A percentile compares a stretch with the other conserved stretches of the same genome.
Evolutionary conservation across 2,113 vertebrate genomes (phyloP).

Genomic region (Sclerurus mexicanus): DNA sequence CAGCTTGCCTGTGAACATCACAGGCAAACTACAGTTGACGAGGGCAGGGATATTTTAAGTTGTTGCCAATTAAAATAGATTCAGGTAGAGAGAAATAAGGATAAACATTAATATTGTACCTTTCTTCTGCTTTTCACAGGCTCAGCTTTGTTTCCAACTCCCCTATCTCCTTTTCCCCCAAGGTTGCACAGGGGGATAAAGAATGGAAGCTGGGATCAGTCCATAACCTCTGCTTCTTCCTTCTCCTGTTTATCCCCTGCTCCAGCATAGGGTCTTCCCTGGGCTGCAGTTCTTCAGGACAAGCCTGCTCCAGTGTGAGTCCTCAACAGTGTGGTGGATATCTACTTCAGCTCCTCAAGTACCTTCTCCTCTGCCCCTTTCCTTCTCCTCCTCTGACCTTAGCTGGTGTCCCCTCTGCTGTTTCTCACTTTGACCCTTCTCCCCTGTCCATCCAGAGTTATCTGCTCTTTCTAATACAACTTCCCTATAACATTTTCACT

Average conservation of each 20-base stretch:
- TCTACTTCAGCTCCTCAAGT: not conserved
- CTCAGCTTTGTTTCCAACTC: not conserved
- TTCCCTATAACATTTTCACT: not conserved
- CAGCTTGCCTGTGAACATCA: not conserved
- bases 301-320: not conserved
- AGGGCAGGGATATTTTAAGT: not conserved
- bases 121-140: not conserved
- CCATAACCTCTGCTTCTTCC: not conserved
- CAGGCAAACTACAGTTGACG: not conserved
- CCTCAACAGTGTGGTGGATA: not conserved
- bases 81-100: not conserved
- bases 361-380: not conserved
- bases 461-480: not conserved
- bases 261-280: not conserved
- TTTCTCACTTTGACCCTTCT: not conserved
- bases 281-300: not conserved
- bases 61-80: not conserved
- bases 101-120: not conserved
- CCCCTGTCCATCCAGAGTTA: not conserved
- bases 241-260: not conserved
- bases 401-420: not conserved
- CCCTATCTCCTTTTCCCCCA: not conserved
- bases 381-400: not conserved
- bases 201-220: not conserved
- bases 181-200: rapidly evolving